Percentiles rank a stretch among this genome's conserved stretches.
These are phyloP conservation scores for Cepaea hortensis DNA, from an alignment of 2,888 invertebrate genomes.

Conservation along the genomic window DNA sequence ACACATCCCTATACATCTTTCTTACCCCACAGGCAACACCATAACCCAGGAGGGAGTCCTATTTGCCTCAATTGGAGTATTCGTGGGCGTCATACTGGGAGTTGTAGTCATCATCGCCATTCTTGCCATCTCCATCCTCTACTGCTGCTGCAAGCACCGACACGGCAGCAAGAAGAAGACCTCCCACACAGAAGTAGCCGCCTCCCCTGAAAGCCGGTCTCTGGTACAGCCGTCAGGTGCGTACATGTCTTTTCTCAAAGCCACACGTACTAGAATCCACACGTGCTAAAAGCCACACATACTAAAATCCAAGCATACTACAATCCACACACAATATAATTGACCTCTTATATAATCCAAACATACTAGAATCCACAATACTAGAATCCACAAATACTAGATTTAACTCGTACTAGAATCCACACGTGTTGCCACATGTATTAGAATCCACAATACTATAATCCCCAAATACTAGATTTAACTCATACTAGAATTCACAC, in stretches of 20 bases:
- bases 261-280: not conserved
- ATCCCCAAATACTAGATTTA: too few species aligned
- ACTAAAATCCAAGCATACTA: too few species aligned
- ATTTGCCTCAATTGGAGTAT: constrained; percentile 62
- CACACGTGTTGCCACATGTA: too few species aligned
- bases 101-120: constrained; percentile 61
- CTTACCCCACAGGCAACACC: constrained; percentile 55
- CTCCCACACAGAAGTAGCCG: not conserved
- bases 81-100: constrained; percentile 62
- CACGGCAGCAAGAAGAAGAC: constrained; percentile 4
- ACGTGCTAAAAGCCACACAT: too few species aligned
- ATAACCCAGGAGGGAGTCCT: constrained; percentile 58
- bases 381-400: too few species aligned
- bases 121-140: constrained; percentile 60
- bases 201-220: not conserved
- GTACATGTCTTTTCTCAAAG: not conserved
- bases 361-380: too few species aligned
- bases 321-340: too few species aligned
- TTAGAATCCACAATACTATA: too few species aligned
- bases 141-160: constrained; percentile 61
- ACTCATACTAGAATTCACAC: too few species aligned
- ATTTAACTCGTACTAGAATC: too few species aligned
- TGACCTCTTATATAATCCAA: too few species aligned
- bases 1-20: too few species aligned
- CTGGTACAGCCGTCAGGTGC: constrained; percentile 41